phyloP scores from a whole-genome alignment of 2,797 vertebrate species.

The Sebastes dallii region DNA sequence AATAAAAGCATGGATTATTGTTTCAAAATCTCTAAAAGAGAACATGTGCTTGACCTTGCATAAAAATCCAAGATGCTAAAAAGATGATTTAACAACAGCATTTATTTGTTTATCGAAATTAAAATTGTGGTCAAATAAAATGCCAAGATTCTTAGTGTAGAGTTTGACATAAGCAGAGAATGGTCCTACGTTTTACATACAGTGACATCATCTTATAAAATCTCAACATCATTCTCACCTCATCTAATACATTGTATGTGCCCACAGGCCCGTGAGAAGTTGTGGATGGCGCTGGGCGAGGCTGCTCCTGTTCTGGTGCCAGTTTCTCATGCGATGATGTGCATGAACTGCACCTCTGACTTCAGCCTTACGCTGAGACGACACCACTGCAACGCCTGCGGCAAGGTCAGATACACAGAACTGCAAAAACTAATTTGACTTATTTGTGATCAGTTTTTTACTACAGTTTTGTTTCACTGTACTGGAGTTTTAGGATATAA shows the following conservation, averaged over 20 bases:
- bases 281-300: conserved; percentile 92
- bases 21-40: no score
- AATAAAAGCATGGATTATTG: no score
- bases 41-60: no score
- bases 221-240: not conserved
- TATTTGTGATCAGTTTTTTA: not conserved
- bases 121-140: no score
- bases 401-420: conserved; percentile 85
- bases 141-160: no score
- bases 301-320: conserved; percentile 92
- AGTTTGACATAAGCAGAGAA: no score
- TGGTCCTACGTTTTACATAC: not conserved
- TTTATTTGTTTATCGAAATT: no score
- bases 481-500: not conserved
- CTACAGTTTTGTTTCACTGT: not conserved
- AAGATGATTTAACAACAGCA: no score
- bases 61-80: accelerated
- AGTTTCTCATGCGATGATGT: conserved; percentile 94
- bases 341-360: conserved; percentile 97
- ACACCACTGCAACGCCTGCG: conserved; percentile 96
- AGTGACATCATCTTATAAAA: not conserved
- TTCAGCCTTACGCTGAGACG: conserved; percentile 94
- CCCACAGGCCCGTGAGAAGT: conserved; percentile 89
- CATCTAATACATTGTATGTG: not conserved
- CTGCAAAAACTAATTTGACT: not conserved